Conservation (phyloP, 1,140 invertebrate species). For the Drosophila sechellia region DNA sequence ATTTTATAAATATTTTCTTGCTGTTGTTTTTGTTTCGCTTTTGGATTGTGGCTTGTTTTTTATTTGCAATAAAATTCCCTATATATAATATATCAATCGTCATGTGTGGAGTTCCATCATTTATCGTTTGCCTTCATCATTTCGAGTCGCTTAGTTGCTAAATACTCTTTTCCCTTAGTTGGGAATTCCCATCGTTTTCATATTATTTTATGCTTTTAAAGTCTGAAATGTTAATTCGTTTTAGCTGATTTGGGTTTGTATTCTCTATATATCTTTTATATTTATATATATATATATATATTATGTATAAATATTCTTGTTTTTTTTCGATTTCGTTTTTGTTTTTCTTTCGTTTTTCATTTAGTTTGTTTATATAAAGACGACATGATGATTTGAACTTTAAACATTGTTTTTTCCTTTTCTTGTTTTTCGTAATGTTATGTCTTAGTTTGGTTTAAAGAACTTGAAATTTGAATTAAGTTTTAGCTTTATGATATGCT, state of each 20-base stretch:
- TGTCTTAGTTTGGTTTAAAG: slow-evolving; percentile 35
- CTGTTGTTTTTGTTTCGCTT: slow-evolving; percentile 42
- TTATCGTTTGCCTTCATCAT: background rate
- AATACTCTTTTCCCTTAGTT: slow-evolving; percentile 30
- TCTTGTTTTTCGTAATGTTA: slow-evolving; percentile 17
- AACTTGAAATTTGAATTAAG: slow-evolving; percentile 49
- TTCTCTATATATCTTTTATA: slow-evolving; percentile 39
- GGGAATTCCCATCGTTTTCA: background rate
- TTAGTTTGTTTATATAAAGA: slow-evolving; percentile 56
- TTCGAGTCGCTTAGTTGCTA: slow-evolving; percentile 25
- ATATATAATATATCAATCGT: slow-evolving; percentile 37
- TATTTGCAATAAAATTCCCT: slow-evolving; percentile 73
- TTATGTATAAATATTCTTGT: slow-evolving; percentile 51
- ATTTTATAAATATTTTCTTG: slow-evolving; percentile 47
- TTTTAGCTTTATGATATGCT: slow-evolving; percentile 48
- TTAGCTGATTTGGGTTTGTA: slow-evolving; percentile 46
- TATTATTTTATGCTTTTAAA: slow-evolving; percentile 61
- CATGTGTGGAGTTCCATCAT: slow-evolving; percentile 15
- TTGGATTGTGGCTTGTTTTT: slow-evolving; percentile 63
- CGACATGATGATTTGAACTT: slow-evolving; percentile 77
- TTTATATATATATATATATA: slow-evolving; percentile 10
- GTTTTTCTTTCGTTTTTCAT: slow-evolving; percentile 16
- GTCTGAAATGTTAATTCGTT: slow-evolving; percentile 80
- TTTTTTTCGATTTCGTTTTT: background rate
- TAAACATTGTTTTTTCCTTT: slow-evolving; percentile 41